Conservation (phyloP, 2,113 vertebrate genomes). For the Picathartes gymnocephalus region DNA sequence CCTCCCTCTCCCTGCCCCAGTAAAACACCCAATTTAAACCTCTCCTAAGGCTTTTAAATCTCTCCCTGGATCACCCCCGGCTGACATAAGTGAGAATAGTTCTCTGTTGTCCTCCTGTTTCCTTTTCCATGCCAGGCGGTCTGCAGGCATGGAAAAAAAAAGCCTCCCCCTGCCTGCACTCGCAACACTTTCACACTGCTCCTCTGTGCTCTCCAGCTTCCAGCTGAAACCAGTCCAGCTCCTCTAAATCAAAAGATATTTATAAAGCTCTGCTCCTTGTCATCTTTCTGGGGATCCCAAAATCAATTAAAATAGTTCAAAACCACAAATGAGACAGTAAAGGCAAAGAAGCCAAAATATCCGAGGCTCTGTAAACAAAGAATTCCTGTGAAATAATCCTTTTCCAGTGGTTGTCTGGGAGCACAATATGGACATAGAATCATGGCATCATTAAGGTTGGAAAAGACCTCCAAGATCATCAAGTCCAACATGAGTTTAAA, state of each 20-base stretch:
- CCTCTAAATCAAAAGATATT: not conserved
- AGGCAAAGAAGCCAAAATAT: not conserved
- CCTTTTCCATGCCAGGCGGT: not conserved
- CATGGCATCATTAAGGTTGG: not conserved
- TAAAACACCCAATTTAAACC: not conserved
- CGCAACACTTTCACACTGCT: not conserved
- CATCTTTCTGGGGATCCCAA: not conserved
- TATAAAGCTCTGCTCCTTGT: not conserved
- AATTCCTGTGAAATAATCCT: not conserved
- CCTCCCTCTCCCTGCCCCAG: not conserved
- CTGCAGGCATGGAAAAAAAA: not conserved
- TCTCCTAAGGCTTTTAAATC: not conserved
- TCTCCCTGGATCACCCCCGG: not conserved
- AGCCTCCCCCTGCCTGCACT: not conserved
- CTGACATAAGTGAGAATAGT: not conserved
- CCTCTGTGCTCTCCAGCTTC: not conserved
- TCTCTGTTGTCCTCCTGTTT: not conserved
- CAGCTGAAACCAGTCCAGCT: not conserved
- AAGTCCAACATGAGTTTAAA: not conserved
- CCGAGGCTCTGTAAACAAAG: not conserved
- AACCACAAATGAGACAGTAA: not conserved
- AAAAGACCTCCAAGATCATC: not conserved
- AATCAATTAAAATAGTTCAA: not conserved
- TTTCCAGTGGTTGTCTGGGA: not conserved
- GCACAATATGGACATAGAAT: not conserved